Conservation (phyloP, 2,797 vertebrate genomes). For the Erithacus rubecula region DNA sequence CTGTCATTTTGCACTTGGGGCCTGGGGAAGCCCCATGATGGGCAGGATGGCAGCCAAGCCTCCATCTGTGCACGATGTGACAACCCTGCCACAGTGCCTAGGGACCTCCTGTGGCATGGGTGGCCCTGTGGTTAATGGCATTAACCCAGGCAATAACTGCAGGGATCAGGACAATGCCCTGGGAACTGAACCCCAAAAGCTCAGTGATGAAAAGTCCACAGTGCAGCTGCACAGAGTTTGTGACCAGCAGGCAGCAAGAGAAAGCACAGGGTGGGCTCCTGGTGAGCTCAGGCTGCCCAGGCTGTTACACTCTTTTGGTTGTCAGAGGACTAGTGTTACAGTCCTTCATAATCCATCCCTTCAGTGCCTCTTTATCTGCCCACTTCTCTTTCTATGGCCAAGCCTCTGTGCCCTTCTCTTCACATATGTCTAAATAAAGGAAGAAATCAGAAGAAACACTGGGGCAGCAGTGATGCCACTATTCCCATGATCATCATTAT, state of each 20-base stretch:
- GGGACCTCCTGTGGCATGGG: rapidly evolving
- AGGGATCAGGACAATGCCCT: background rate
- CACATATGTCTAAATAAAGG: background rate
- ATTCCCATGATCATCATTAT: background rate
- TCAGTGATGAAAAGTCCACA: background rate
- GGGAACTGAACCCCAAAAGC: background rate
- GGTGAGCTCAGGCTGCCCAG: background rate
- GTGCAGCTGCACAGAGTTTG: background rate
- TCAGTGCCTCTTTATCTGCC: background rate
- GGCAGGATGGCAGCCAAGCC: background rate
- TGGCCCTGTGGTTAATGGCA: background rate
- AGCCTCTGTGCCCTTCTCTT: background rate
- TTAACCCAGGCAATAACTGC: background rate
- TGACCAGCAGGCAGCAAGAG: background rate
- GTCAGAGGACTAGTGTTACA: background rate
- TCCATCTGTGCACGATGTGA: background rate
- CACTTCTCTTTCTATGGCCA: background rate
- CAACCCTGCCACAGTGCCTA: background rate
- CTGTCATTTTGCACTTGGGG: background rate
- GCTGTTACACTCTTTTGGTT: background rate
- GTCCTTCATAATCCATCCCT: background rate
- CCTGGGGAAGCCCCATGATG: background rate
- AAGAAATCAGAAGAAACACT: background rate
- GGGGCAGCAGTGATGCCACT: background rate
- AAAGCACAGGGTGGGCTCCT: background rate